phyloP scores from a whole-genome alignment of 1,140 invertebrate genomes.

The Ylistrum balloti region DNA sequence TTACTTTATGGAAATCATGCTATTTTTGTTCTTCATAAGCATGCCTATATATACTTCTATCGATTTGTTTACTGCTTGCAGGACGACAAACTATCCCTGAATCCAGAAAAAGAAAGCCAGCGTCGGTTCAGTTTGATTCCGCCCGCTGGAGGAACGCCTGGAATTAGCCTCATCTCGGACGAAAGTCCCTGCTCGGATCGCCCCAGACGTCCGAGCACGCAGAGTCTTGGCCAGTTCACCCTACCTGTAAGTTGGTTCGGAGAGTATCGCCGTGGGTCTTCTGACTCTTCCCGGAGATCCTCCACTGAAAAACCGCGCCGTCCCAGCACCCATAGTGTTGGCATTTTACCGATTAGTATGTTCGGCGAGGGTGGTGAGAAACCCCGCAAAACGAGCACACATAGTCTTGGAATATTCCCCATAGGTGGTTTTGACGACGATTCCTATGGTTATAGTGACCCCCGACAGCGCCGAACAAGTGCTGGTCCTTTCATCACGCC shows the following conservation, averaged over 20 bases:
- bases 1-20: too few relatives aligned
- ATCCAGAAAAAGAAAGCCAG: slow-evolving; percentile 67
- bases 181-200: slow-evolving; percentile 72
- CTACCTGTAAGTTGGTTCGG: slow-evolving; percentile 78
- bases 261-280: slow-evolving; percentile 72
- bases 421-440: slow-evolving; percentile 74
- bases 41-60: too few relatives aligned
- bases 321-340: slow-evolving; percentile 77
- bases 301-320: slow-evolving; percentile 66
- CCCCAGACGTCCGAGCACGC: slow-evolving; percentile 74
- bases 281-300: slow-evolving; percentile 62
- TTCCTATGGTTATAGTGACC: slow-evolving; percentile 63
- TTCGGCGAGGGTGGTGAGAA: slow-evolving; percentile 77
- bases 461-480: slow-evolving; percentile 72
- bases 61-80: slow-evolving; percentile 60
- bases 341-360: slow-evolving; percentile 77
- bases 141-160: slow-evolving; percentile 69
- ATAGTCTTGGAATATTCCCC: slow-evolving; percentile 78
- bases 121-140: slow-evolving; percentile 77
- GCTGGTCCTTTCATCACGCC: slow-evolving; percentile 75
- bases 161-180: slow-evolving; percentile 76
- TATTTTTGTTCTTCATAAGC: too few relatives aligned
- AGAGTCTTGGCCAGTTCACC: slow-evolving; percentile 77
- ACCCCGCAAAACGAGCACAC: slow-evolving; percentile 76
- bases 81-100: slow-evolving; percentile 75